Conservation (phyloP, 2,113 vertebrate species). For the Chinchilla lanigera region DNA sequence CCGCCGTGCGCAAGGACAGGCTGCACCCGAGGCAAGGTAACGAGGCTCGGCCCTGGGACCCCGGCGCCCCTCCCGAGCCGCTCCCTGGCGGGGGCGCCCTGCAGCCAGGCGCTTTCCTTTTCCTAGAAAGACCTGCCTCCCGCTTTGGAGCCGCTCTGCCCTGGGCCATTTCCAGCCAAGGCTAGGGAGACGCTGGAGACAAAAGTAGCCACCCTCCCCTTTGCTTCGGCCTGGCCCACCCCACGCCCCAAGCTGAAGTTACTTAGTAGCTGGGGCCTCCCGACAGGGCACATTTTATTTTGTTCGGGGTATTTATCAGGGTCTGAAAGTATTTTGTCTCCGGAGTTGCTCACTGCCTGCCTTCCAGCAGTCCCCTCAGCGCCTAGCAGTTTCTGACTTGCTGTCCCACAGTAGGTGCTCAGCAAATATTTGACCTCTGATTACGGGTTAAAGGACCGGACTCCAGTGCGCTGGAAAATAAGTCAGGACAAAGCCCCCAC, state of each 20-base stretch:
- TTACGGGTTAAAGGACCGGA: background rate
- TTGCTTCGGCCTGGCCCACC: background rate
- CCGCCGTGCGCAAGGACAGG: constrained; percentile 86
- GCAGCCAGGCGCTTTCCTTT: constrained; percentile 52
- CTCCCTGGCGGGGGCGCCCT: background rate
- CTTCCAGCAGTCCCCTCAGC: background rate
- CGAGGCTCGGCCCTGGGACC: constrained; percentile 60
- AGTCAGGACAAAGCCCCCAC: background rate
- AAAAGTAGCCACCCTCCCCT: background rate
- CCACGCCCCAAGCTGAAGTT: background rate
- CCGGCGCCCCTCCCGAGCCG: background rate
- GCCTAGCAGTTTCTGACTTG: background rate
- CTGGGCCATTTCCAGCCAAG: constrained; percentile 42
- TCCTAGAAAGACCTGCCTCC: constrained; percentile 79
- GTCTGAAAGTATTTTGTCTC: background rate
- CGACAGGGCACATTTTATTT: constrained; percentile 9
- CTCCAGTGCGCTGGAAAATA: background rate
- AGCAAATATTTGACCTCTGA: constrained; percentile 10
- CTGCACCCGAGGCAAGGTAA: constrained; percentile 94
- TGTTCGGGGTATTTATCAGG: background rate
- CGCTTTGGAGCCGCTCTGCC: constrained; percentile 49
- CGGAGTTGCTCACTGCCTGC: constrained; percentile 7
- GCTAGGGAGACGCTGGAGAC: background rate
- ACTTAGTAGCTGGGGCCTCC: constrained; percentile 12
- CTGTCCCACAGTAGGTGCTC: constrained; percentile 27